Percentiles rank a stretch among this genome's conserved stretches.
Evolutionary conservation across 2,113 vertebrate genomes (phyloP).

Genomic region (Pluvianellus socialis): DNA sequence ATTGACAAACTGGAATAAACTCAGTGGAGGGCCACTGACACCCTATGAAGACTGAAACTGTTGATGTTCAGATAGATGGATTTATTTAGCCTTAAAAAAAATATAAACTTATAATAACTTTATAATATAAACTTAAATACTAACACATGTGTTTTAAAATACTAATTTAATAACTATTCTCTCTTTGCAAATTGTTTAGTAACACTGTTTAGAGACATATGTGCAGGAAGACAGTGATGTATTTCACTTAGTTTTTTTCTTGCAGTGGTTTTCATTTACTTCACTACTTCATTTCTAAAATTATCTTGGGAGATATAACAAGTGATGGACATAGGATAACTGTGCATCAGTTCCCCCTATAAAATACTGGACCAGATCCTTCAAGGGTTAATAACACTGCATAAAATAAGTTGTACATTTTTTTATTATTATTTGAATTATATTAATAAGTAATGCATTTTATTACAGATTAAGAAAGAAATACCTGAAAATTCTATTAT

Average conservation of each 20-base stretch:
- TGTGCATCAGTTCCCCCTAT: fast-evolving
- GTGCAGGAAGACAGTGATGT: neutral
- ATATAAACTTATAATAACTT: no score
- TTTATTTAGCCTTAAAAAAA: neutral
- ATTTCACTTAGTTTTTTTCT: neutral
- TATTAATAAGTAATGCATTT: neutral
- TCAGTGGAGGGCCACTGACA: neutral
- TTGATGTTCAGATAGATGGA: neutral
- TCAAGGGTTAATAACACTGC: neutral
- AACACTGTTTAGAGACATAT: neutral
- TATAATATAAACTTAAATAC: constrained; percentile 3
- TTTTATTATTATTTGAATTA: neutral
- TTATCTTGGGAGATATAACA: neutral
- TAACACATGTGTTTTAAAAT: neutral
- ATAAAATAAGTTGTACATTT: neutral
- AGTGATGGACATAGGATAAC: neutral
- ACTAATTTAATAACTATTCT: neutral
- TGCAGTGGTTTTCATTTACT: neutral
- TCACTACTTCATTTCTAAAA: neutral
- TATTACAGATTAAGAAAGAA: neutral
- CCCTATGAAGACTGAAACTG: neutral
- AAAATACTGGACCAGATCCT: neutral
- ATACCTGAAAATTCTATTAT: neutral
- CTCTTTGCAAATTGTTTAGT: neutral
- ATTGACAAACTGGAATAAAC: neutral